Percentiles rank a stretch among this genome's conserved stretches.
Conservation (phyloP, 35 echinoderm and acorn worm genomes). For the Heliocidaris erythrogramma region DNA sequence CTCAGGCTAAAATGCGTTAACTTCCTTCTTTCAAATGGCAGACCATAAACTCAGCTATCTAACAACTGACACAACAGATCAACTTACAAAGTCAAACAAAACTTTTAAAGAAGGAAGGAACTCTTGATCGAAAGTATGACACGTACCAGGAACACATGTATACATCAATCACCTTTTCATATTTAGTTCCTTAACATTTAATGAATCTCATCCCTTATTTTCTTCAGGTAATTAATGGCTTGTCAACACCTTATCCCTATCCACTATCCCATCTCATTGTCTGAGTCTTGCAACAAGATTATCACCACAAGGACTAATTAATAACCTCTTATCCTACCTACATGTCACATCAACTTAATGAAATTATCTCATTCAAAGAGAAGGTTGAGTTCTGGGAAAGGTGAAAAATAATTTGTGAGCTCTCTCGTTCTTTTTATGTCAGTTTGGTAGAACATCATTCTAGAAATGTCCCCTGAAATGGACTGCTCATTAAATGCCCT, state of each 20-base stretch:
- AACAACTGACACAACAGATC: neutral
- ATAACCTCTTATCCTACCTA: neutral
- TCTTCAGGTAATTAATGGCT: neutral
- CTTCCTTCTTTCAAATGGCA: neutral
- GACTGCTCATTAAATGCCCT: too few species aligned
- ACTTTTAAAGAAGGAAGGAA: neutral
- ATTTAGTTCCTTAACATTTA: neutral
- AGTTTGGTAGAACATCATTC: too few species aligned
- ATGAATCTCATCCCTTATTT: neutral
- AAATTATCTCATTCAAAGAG: neutral
- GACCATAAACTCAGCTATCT: neutral
- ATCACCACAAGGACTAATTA: neutral
- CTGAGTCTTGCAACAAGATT: neutral
- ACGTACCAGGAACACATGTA: neutral
- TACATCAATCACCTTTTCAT: neutral
- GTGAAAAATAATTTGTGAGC: too few species aligned
- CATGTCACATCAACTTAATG: neutral
- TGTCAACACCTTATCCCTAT: neutral
- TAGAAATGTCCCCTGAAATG: too few species aligned
- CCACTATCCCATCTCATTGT: neutral
- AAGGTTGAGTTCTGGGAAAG: too few species aligned
- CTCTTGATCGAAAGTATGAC: neutral
- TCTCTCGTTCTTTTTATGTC: too few species aligned
- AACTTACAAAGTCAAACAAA: neutral
- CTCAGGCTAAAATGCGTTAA: neutral